These are phyloP conservation scores for Rhaphigaster nebulosa DNA, from an alignment of 2,888 invertebrate species.

Conservation along the genomic window DNA sequence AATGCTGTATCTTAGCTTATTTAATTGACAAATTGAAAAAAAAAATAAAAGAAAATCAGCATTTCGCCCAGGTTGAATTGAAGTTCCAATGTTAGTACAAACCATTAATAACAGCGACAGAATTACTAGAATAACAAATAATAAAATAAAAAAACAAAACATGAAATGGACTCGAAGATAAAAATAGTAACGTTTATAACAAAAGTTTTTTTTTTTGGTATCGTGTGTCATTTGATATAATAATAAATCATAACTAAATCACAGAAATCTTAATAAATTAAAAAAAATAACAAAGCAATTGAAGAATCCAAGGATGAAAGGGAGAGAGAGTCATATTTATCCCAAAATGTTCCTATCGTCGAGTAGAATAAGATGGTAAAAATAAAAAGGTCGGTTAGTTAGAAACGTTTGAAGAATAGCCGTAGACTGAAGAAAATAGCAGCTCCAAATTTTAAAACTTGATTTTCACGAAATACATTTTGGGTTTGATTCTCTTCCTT, in stretches of 20 bases:
- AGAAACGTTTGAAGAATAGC: no score
- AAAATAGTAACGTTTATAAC: not conserved
- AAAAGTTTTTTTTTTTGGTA: not conserved
- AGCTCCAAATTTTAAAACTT: no score
- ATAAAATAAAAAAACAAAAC: not conserved
- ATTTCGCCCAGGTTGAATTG: not conserved
- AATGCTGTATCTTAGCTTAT: not conserved
- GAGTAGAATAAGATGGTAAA: no score
- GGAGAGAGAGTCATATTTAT: no score
- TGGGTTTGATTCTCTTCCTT: no score
- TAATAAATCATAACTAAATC: not conserved
- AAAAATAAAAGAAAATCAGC: not conserved
- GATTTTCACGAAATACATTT: no score
- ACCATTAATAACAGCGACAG: not conserved
- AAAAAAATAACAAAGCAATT: not conserved
- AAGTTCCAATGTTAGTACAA: not conserved
- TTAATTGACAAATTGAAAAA: conserved; percentile 3
- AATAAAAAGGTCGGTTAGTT: no score
- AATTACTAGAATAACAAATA: conserved; percentile 25
- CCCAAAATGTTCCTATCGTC: no score
- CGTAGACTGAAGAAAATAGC: no score
- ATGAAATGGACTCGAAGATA: not conserved
- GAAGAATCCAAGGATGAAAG: no score
- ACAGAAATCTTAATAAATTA: not conserved
- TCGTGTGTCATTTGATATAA: not conserved